These are phyloP conservation scores for Siphamia tubifer DNA, from an alignment of 2,113 vertebrate genomes.

Conservation along the genomic window DNA sequence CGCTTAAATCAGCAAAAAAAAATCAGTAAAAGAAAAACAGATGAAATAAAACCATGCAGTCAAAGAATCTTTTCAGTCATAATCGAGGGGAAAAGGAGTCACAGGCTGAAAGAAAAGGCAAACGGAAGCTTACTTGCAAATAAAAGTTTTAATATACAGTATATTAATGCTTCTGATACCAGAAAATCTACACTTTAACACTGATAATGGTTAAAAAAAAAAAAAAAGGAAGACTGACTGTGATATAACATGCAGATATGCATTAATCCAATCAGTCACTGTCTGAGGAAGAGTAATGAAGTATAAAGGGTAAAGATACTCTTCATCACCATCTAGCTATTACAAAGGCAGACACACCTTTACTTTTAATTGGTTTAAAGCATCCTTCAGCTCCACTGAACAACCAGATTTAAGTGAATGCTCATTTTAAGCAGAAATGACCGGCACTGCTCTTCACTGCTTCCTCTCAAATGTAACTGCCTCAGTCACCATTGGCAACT, in stretches of 20 bases:
- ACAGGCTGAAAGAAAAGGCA: neutral
- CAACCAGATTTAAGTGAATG: constrained; percentile 21
- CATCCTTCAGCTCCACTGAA: constrained; percentile 19
- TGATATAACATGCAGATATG: neutral
- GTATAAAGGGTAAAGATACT: neutral
- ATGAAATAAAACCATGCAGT: neutral
- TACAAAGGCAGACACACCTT: neutral
- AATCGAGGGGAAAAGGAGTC: neutral
- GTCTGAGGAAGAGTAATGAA: neutral
- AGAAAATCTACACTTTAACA: neutral
- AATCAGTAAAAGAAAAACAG: constrained; percentile 3
- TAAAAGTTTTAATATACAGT: too few species aligned
- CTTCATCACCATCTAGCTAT: constrained; percentile 2
- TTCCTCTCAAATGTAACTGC: constrained; percentile 3
- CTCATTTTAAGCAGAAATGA: neutral
- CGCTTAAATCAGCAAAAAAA: neutral
- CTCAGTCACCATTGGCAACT: neutral
- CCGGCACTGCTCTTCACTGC: constrained; percentile 2
- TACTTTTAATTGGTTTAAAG: constrained; percentile 26
- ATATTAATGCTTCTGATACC: neutral
- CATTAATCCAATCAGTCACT: constrained; percentile 3
- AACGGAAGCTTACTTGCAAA: neutral
- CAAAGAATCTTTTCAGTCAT: neutral
- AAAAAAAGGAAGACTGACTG: neutral
- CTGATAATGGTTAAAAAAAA: neutral